Conservation (phyloP, 1,140 invertebrate species). For the Drosophila bocqueti region DNA sequence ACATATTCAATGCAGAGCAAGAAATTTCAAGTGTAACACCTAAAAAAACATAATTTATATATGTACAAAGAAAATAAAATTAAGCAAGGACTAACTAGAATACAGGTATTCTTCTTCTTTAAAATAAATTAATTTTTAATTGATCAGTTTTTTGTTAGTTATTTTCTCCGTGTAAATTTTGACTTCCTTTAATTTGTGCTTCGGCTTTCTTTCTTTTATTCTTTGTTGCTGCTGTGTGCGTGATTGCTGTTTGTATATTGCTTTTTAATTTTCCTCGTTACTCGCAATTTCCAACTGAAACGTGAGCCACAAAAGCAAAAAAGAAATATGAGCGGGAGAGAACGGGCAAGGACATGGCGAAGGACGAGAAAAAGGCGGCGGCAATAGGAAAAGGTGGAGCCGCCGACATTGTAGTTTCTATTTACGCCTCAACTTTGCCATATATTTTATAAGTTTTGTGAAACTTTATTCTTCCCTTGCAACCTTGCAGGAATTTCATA, state of each 20-base stretch:
- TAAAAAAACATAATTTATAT: neutral
- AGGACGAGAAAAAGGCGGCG: neutral
- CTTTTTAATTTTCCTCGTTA: slow-evolving; percentile 81
- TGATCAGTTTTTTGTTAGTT: neutral
- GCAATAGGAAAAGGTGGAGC: neutral
- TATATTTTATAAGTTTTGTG: slow-evolving; percentile 68
- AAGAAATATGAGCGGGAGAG: neutral
- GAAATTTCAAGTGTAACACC: neutral
- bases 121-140: neutral
- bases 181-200: slow-evolving; percentile 72
- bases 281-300: slow-evolving; percentile 64
- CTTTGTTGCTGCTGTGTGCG: slow-evolving; percentile 44
- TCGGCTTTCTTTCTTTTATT: slow-evolving; percentile 49
- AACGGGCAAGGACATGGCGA: no score
- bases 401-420: slow-evolving; percentile 61
- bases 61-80: neutral
- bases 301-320: slow-evolving; percentile 50
- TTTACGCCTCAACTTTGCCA: slow-evolving; percentile 60
- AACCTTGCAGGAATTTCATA: slow-evolving; percentile 46
- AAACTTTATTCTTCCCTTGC: slow-evolving; percentile 39
- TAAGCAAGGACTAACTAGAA: no score
- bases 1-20: neutral
- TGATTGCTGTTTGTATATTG: slow-evolving; percentile 82
- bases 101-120: no score
- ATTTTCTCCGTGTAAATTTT: slow-evolving; percentile 11